Base-by-base conservation (phyloP, 2,888 invertebrate species). In the Drosophila algonquin region DNA sequence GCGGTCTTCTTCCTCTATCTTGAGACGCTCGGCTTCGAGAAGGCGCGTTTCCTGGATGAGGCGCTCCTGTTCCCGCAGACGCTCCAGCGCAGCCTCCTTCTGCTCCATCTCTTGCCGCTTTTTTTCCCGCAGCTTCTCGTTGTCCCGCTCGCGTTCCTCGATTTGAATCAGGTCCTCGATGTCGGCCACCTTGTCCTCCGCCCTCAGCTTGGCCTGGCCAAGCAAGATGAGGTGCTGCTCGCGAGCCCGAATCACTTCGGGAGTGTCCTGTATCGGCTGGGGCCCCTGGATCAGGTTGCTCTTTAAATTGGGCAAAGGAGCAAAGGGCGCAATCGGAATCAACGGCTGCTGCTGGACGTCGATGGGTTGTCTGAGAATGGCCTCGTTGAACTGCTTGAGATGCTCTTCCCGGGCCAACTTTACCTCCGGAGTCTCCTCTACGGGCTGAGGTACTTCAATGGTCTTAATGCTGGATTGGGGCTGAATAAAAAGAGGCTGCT, bases 321-420 rank as follows among this genome's bases (percentile, higher is more conserved):
- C 62, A 27, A 58, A 58, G 3, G 63, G 14, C 5, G 67, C 45
- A 32, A 62, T 77, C 40, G 81, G 63, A 55, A 77, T 21, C 40
- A 74, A 21, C 6, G 71, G 55, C 40, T 74, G 73, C 18, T 69
- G 52, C 48, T 74, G 65, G 1, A 62, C 16, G 12, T 75, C 68
- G 3, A 60, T 52, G 3, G 78, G 44, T 30, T 79, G 73, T 3
- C 75, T 79, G n/a, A 68, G 55, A 2, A 86, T 50, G 1, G 77
- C 88, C 40, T 86, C 85, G 8, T 79, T 76, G 18, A 77, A 78
- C 5, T 80, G 65, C 53, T 76, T 80, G 0, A 87, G 59, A 46
- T 89, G 87, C 40, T 90, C 82, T 53, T 90, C 80, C 0, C 89
- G 78, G 1, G 87, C 89, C 2, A 69, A 76, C 24, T 79, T 76